Evolutionary conservation across 1,140 invertebrate species (phyloP), one percentile per base, ranked within the genome.

Genomic region (Ladona fulva): DNA sequence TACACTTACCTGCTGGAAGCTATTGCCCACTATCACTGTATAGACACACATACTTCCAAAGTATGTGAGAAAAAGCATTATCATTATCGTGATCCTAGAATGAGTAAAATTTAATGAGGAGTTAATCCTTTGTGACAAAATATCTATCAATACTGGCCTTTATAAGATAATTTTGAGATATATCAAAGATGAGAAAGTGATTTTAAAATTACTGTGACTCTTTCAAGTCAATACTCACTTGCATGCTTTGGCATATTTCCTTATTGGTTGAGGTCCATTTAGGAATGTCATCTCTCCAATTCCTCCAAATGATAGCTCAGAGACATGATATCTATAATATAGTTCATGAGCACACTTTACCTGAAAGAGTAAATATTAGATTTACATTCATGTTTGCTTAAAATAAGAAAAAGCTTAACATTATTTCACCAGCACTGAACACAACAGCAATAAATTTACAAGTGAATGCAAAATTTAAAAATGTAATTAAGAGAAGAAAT

Each of bases 21-120:
- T 94, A 77, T 87, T 88, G 0, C 92, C 92, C 59, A 94, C 89
- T 79, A 95, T 92, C 0, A 94, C 92, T 0, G 92, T 90, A 81
- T 95, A 95, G 1, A 93, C 92, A 74, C 92, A 93, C 87, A 93
- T 93, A 24, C 93, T 94, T 24, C 91, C 91, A 81, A 92, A 94
- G 83, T 95, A 95, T 1, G 93, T 93, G n/a, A 90, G 81, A 80
- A 95, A 94, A 19, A 91, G 83, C 77, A 89, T 87, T 52, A 89
- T 84, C 42, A 89, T 81, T 66, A 92, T 90, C 24, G 88, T 86
- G 78, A 88, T 81, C 80, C 88, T 89, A 85, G 78, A 87, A 87
- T 77, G 78, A 8, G 1, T 86, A 8, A 37, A 5, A 37, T 37
- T 80, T 79, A 81, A 84, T 5, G 29, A 5, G 29, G 83, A 77